Conservation (phyloP, 2,888 invertebrate genomes). For the Margaritifera margaritifera region DNA sequence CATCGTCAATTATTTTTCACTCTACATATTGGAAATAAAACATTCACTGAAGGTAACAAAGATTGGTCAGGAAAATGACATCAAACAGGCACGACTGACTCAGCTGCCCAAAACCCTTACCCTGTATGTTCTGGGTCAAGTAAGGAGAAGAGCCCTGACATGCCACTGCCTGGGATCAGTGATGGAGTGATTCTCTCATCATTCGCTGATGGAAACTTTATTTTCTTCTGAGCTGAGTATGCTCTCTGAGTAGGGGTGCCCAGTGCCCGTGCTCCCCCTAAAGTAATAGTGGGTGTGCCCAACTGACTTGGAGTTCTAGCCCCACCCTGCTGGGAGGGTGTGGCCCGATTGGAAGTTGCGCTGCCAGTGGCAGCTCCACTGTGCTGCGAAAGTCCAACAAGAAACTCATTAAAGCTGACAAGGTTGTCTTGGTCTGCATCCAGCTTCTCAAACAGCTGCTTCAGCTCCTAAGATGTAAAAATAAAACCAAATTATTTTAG, state of each 20-base stretch:
- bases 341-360: slow-evolving; percentile 5
- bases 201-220: slow-evolving; percentile 29
- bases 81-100: no score
- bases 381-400: slow-evolving; percentile 78
- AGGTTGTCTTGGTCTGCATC: slow-evolving; percentile 79
- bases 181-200: slow-evolving; percentile 52
- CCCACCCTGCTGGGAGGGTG: slow-evolving; percentile 7
- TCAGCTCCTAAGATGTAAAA: slow-evolving; percentile 71
- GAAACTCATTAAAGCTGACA: slow-evolving; percentile 81
- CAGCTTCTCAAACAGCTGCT: slow-evolving; percentile 80
- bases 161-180: slow-evolving; percentile 50
- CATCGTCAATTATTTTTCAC: no score
- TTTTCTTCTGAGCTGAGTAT: slow-evolving; percentile 48
- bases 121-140: slow-evolving; percentile 69
- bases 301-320: slow-evolving; percentile 15
- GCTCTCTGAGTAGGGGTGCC: slow-evolving; percentile 41
- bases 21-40: no score
- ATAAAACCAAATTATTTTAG: background rate
- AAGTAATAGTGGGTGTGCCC: slow-evolving; percentile 9
- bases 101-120: slow-evolving; percentile 41
- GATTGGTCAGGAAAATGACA: no score
- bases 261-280: slow-evolving; percentile 12
- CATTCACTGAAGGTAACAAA: no score
- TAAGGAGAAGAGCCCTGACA: slow-evolving; percentile 67
- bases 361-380: slow-evolving; percentile 16